Percentiles rank a stretch among this genome's conserved stretches.
phyloP scores from a whole-genome alignment of 2,797 vertebrate genomes.

The Hydrolagus colliei region DNA sequence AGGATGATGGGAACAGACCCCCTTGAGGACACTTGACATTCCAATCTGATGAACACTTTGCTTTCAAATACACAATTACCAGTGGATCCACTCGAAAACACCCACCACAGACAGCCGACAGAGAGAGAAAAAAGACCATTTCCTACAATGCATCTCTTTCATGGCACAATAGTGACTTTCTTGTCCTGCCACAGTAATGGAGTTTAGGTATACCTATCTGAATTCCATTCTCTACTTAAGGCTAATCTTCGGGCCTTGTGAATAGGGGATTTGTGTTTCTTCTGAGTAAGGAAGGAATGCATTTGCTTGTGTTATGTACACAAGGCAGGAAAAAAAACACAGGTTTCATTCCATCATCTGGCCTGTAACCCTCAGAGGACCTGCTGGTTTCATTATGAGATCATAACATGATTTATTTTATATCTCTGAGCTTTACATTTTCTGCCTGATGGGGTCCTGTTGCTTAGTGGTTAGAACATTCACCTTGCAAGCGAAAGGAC shows the following conservation, averaged over 20 bases:
- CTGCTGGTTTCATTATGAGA: not conserved
- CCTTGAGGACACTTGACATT: conserved; percentile 82
- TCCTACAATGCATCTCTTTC: conserved; percentile 9
- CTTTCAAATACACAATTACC: conserved; percentile 23
- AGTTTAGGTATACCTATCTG: conserved; percentile 1
- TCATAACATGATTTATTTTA: not conserved
- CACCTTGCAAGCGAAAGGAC: no score
- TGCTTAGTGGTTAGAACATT: no score
- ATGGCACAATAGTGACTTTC: not conserved
- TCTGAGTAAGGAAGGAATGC: not conserved
- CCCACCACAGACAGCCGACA: not conserved
- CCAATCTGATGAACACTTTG: conserved; percentile 85
- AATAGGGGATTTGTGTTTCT: not conserved
- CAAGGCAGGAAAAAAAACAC: not conserved
- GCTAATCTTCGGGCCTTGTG: conserved; percentile 9
- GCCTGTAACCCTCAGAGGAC: not conserved
- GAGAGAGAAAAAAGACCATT: not conserved
- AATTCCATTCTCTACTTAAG: not conserved
- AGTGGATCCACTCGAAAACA: conserved; percentile 15
- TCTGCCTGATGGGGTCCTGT: no score
- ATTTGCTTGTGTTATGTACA: not conserved
- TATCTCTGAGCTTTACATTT: not conserved
- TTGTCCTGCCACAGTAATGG: not conserved
- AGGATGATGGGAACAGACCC: conserved; percentile 78
- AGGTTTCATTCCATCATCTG: not conserved